Evolutionary conservation across 2,113 vertebrate genomes (phyloP).

Genomic region (Mohoua ochrocephala): DNA sequence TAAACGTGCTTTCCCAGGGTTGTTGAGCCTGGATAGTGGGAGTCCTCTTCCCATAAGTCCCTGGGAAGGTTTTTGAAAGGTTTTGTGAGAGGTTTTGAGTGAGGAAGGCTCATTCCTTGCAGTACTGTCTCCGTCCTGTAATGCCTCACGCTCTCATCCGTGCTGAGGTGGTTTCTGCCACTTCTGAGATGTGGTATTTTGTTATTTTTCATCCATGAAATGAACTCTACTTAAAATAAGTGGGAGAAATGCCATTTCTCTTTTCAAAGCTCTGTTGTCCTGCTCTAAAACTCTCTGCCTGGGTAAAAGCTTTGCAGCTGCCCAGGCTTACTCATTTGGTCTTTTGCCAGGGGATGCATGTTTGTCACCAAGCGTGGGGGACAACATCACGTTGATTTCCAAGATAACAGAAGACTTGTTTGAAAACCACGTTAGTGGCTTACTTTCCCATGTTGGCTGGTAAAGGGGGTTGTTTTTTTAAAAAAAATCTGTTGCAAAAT

Average conservation of each 20-base stretch:
- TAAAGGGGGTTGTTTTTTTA: neutral
- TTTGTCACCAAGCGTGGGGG: neutral
- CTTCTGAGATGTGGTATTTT: neutral
- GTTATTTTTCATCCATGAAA: neutral
- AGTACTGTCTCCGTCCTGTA: neutral
- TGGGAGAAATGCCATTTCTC: neutral
- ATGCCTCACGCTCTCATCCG: accelerated
- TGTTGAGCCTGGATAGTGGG: neutral
- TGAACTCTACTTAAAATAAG: neutral
- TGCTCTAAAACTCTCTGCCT: neutral
- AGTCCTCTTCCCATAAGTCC: accelerated
- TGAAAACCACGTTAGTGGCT: neutral
- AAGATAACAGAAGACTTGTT: neutral
- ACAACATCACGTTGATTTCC: neutral
- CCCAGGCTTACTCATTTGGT: neutral
- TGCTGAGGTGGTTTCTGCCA: neutral
- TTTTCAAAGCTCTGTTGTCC: neutral
- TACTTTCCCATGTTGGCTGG: neutral
- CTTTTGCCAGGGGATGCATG: neutral
- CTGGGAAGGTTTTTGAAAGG: neutral
- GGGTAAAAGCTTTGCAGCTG: neutral
- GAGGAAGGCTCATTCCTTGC: neutral
- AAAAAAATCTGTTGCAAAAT: neutral
- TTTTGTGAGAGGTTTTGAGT: neutral
- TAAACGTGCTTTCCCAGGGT: neutral